Conservation (phyloP, 2,888 invertebrate genomes). For the Pomacea canaliculata region DNA sequence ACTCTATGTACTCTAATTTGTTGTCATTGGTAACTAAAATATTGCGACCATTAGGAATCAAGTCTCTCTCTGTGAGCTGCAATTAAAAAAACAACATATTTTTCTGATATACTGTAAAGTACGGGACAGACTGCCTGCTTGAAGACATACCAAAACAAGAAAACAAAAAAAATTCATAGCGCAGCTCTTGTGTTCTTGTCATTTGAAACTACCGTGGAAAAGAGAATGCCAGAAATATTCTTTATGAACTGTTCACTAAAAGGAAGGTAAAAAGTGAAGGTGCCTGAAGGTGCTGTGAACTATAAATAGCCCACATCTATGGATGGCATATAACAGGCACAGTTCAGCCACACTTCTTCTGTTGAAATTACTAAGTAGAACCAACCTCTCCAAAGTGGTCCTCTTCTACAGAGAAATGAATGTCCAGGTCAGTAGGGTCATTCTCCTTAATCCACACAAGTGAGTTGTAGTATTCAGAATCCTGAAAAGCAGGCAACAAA, state of each 20-base stretch:
- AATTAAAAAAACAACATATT: not conserved
- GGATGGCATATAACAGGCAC: too few relatives aligned
- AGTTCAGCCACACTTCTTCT: not conserved
- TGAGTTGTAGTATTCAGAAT: slow-evolving; percentile 98
- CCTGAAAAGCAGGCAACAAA: slow-evolving; percentile 70
- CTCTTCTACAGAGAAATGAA: slow-evolving; percentile 96
- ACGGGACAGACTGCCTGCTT: too few relatives aligned
- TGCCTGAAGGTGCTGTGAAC: too few relatives aligned
- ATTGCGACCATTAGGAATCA: slow-evolving; percentile 91
- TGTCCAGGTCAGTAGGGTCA: slow-evolving; percentile 90
- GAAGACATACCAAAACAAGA: too few relatives aligned
- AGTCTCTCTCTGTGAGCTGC: slow-evolving; percentile 89
- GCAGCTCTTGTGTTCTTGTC: too few relatives aligned
- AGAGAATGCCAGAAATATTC: too few relatives aligned
- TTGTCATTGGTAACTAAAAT: slow-evolving; percentile 92
- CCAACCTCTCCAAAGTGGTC: slow-evolving; percentile 86
- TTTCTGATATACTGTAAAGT: too few relatives aligned
- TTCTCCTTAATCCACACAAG: slow-evolving; percentile 95
- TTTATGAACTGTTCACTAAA: too few relatives aligned
- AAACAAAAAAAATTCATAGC: too few relatives aligned
- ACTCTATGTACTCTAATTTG: slow-evolving; percentile 97
- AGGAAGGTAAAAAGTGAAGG: too few relatives aligned
- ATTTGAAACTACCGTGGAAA: too few relatives aligned
- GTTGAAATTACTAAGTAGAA: not conserved
- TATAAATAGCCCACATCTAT: too few relatives aligned